Percentiles rank a stretch among this genome's conserved stretches.
These are phyloP conservation scores for Smithornis capensis DNA, from an alignment of 2,113 vertebrate genomes.

Conservation along the genomic window DNA sequence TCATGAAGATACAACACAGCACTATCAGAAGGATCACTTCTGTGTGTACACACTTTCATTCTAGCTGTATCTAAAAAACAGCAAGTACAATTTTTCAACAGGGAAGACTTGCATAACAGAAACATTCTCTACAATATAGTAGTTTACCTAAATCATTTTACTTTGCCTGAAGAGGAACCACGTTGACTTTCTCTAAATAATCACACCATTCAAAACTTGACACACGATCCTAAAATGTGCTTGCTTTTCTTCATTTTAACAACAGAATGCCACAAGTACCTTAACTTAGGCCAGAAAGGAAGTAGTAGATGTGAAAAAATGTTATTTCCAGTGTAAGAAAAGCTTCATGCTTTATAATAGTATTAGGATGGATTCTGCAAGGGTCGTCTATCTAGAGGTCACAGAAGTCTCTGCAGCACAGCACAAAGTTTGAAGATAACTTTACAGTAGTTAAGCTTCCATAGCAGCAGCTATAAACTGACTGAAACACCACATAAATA, in stretches of 20 bases:
- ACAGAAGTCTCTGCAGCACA: not conserved
- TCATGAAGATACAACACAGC: not conserved
- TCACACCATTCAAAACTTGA: not conserved
- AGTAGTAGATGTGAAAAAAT: not conserved
- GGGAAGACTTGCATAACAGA: not conserved
- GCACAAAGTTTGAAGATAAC: not conserved
- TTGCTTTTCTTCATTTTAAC: not conserved
- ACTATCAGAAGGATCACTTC: not conserved
- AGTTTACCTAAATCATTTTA: not conserved
- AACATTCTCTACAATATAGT: not conserved
- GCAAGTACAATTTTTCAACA: not conserved
- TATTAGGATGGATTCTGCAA: not conserved
- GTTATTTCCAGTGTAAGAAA: not conserved
- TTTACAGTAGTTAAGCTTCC: not conserved
- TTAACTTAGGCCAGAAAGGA: not conserved
- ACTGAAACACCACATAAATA: not conserved
- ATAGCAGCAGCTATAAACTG: not conserved
- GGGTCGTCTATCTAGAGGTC: not conserved
- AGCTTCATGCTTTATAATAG: not conserved
- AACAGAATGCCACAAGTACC: not conserved
- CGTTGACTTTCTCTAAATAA: not conserved
- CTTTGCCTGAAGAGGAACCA: not conserved
- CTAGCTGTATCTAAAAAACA: not conserved
- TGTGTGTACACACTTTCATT: not conserved
- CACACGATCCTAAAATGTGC: not conserved